Conservation (phyloP, 2,797 vertebrate genomes). For the Neoniphon sammara region DNA sequence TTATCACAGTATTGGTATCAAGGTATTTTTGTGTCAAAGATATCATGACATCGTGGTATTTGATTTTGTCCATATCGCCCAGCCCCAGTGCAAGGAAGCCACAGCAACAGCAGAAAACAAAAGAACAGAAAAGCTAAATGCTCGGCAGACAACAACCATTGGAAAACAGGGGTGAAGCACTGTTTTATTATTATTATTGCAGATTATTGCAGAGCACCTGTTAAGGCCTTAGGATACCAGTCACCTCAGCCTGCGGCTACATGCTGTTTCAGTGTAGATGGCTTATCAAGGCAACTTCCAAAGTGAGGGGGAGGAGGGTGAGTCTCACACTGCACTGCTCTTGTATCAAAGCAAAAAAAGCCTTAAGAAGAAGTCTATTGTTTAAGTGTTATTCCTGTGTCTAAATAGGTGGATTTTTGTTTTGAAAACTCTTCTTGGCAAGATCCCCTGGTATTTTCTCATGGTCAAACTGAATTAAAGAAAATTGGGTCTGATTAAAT, state of each 20-base stretch:
- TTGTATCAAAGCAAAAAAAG: too few species aligned
- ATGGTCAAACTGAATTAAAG: conserved; percentile 28
- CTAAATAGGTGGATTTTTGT: not conserved
- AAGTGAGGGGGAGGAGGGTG: not conserved
- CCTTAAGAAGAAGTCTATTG: too few species aligned
- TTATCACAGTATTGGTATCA: too few species aligned
- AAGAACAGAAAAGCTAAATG: conserved; percentile 30
- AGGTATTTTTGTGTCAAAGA: too few species aligned
- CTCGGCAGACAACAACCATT: conserved; percentile 8
- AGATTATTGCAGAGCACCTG: conserved; percentile 43
- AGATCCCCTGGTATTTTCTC: conserved; percentile 3
- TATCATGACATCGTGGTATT: too few species aligned
- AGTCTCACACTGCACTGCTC: too few species aligned
- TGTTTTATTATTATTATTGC: conserved; percentile 23
- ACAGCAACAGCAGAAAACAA: conserved; percentile 24
- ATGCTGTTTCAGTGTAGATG: conserved; percentile 54
- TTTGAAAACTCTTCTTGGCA: not conserved
- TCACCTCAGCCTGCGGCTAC: conserved; percentile 56
- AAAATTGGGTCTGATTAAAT: conserved; percentile 1
- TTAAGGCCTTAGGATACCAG: conserved; percentile 41
- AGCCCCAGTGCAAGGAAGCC: not conserved
- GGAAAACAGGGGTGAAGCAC: conserved; percentile 52
- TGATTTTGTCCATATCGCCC: too few species aligned
- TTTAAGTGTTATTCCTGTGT: too few species aligned
- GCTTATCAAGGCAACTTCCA: conserved; percentile 8